These are phyloP conservation scores for Calliphora vomitoria DNA, from an alignment of 2,888 invertebrate species.

Conservation along the genomic window DNA sequence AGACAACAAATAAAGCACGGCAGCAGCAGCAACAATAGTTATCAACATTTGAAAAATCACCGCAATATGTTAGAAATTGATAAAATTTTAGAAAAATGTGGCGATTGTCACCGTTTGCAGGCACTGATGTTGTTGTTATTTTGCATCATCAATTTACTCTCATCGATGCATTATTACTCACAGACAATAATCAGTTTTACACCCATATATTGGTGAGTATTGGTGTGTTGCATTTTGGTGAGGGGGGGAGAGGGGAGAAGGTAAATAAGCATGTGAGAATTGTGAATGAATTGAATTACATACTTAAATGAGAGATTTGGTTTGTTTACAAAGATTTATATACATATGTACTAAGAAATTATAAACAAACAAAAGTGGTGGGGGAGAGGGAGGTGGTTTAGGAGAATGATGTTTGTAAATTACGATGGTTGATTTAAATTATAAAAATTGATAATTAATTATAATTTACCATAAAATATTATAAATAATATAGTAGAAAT, in stretches of 20 bases:
- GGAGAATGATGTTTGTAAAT: too few species aligned
- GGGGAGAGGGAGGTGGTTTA: too few species aligned
- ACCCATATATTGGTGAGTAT: constrained; percentile 85
- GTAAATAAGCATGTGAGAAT: too few species aligned
- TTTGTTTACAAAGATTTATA: too few species aligned
- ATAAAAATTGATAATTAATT: too few species aligned
- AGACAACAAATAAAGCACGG: not conserved
- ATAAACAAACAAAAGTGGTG: too few species aligned
- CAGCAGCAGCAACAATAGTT: not conserved
- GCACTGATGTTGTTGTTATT: constrained; percentile 85
- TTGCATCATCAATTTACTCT: constrained; percentile 86
- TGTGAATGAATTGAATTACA: too few species aligned
- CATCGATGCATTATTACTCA: constrained; percentile 87
- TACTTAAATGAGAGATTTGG: too few species aligned
- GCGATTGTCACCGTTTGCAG: constrained; percentile 86
- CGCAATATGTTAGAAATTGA: constrained; percentile 83
- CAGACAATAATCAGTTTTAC: constrained; percentile 87
- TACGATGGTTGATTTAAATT: too few species aligned
- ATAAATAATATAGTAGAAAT: too few species aligned
- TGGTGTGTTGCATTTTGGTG: not conserved
- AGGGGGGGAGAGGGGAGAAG: not conserved
- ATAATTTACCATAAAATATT: too few species aligned
- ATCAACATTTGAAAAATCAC: not conserved
- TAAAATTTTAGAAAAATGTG: constrained; percentile 85
- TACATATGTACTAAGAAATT: too few species aligned